Evolutionary conservation across 2,888 invertebrate species (phyloP), one percentile per base, ranked within the genome.

Genomic region (Folsomia candida): DNA sequence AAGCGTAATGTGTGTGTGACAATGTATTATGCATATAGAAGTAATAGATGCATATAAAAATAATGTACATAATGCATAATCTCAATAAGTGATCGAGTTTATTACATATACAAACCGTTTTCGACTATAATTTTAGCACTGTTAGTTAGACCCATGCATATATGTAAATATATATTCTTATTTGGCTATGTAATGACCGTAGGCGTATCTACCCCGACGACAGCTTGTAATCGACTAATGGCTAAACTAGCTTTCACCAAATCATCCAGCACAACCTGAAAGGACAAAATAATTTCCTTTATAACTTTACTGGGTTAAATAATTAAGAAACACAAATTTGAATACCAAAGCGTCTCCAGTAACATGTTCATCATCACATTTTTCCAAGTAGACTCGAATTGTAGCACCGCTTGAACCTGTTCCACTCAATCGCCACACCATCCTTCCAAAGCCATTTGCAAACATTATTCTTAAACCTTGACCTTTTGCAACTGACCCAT

Each of bases 371-470:
- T 73, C 74, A 28, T 96, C 94, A 84, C 94, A 97, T 76, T 94
- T 93, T 83, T 97, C 99, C 74, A 97, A 90, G 84, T 99, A 99
- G 67, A 99, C 83, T 61, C 99, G 88, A 81, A 99, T 92, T 1
- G 99, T 99, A 26, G 99, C 98, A 0, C 99, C 99, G 51, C 93
- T 92, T 82, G 97, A 97, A 76, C 99, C 99, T 0, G 99, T 99
- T 24, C 99, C 99, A 81, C 97, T 97, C 73, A 99, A 87, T 58
- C 99, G 89, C 84, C 92, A 89, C 73, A 99, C 91, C 78, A 99
- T 88, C 61, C 99, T 88, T 0, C 97, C 97, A 60, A 70, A 70
- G 1, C 96, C 97, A 83, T 98, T 97, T 79, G 90, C 90, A 83
- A 99, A 98, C 61, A 97, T 87, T 62, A 99, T 89, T 77, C 98